Percentiles rank a stretch among this genome's conserved stretches.
Conservation (phyloP, 2,113 vertebrate species). For the Otolemur garnettii region DNA sequence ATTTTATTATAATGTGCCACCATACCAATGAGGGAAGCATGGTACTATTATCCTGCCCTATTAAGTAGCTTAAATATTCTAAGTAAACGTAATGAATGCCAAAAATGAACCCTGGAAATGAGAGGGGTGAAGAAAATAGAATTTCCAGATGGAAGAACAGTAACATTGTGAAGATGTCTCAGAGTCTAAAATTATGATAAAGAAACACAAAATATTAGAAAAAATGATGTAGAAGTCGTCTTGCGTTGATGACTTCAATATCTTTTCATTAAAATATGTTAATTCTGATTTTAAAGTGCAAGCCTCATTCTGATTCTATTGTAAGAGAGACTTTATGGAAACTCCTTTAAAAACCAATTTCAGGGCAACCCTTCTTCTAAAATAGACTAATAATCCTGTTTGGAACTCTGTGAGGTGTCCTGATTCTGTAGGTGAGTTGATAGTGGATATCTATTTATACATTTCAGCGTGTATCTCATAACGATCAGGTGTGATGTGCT, state of each 20-base stretch:
- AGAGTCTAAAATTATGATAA: not conserved
- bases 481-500: not conserved
- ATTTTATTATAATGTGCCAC: not conserved
- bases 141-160: not conserved
- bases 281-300: not conserved
- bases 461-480: not conserved
- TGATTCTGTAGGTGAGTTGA: not conserved
- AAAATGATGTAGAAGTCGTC: not conserved
- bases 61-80: slow-evolving; percentile 15
- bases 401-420: not conserved
- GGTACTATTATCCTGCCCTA: not conserved
- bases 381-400: not conserved
- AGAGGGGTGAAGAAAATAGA: not conserved
- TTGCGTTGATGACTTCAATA: not conserved
- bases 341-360: not conserved
- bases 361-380: not conserved
- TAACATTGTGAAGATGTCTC: not conserved
- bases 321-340: not conserved
- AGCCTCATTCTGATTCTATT: not conserved
- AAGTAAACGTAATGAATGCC: not conserved
- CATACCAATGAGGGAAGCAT: not conserved
- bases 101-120: not conserved
- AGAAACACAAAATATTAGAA: slow-evolving; percentile 26
- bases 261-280: slow-evolving; percentile 26
- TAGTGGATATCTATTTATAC: no score